phyloP scores from a whole-genome alignment of 2,797 vertebrate species.

The Artibeus jamaicensis region DNA sequence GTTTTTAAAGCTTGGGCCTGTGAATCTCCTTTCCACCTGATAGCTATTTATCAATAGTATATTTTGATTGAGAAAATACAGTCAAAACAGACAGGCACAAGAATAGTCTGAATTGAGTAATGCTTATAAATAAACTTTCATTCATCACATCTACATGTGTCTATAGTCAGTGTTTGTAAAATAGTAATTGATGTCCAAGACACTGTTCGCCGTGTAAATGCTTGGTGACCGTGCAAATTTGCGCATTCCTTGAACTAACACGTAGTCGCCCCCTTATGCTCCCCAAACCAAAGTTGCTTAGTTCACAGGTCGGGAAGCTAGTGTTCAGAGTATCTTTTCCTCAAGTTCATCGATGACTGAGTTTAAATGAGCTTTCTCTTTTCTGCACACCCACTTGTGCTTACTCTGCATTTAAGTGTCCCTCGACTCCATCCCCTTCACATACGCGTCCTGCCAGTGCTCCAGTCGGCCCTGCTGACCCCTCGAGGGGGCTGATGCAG shows the following conservation, averaged over 20 bases:
- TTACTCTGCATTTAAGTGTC: background rate
- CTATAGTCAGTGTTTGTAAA: background rate
- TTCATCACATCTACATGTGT: background rate
- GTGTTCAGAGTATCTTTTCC: background rate
- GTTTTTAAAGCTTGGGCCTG: background rate
- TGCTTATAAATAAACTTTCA: background rate
- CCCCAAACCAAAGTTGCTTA: background rate
- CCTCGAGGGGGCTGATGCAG: accelerated
- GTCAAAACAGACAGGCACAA: background rate
- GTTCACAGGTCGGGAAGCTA: background rate
- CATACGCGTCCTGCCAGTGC: accelerated
- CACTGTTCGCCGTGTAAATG: background rate
- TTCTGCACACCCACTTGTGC: background rate
- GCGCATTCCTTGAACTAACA: background rate
- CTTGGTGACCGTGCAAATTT: background rate
- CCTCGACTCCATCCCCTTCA: background rate
- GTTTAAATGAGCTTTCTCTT: background rate
- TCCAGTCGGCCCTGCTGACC: too few species aligned
- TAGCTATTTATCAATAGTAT: background rate
- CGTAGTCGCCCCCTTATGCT: background rate
- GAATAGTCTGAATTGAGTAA: background rate
- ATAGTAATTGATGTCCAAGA: background rate
- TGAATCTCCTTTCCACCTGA: background rate
- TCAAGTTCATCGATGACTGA: background rate
- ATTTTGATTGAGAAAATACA: background rate